phyloP scores from a whole-genome alignment of 35 echinoderm and acorn worm species.

The Anneissia japonica region DNA sequence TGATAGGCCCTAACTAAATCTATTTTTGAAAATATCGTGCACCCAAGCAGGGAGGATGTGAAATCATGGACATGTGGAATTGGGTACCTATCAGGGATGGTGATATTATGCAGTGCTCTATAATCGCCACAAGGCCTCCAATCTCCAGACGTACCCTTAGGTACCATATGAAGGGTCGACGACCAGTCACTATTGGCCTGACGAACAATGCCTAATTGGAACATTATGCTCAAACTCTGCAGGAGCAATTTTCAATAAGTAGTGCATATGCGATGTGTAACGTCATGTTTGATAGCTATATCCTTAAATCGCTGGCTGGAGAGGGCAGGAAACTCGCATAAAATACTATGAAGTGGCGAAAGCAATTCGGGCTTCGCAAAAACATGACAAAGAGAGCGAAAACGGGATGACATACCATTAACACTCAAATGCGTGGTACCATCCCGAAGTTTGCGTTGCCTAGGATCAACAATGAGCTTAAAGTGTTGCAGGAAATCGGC shows the following conservation, averaged over 20 bases:
- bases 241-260: slow-evolving; percentile 20
- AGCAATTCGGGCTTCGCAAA: not conserved
- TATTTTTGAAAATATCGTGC: slow-evolving; percentile 36
- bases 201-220: not conserved
- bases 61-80: slow-evolving; percentile 59
- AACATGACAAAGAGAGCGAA: not conserved
- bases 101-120: slow-evolving; percentile 34
- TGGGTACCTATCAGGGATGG: slow-evolving; percentile 53
- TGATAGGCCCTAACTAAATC: slow-evolving; percentile 54
- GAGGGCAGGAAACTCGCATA: too few species aligned
- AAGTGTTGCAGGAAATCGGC: slow-evolving; percentile 41
- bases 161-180: slow-evolving; percentile 44
- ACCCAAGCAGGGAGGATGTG: slow-evolving; percentile 13
- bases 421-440: slow-evolving; percentile 10
- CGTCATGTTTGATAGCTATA: not conserved
- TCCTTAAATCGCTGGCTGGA: slow-evolving; percentile 16
- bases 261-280: too few species aligned
- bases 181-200: not conserved
- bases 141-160: slow-evolving; percentile 37
- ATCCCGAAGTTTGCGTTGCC: slow-evolving; percentile 10
- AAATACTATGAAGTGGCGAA: too few species aligned
- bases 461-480: slow-evolving; percentile 23
- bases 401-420: not conserved
- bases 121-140: slow-evolving; percentile 73
- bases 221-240: not conserved